phyloP scores from a whole-genome alignment of 2,113 vertebrate species.

The Gorsachius goisagi region DNA sequence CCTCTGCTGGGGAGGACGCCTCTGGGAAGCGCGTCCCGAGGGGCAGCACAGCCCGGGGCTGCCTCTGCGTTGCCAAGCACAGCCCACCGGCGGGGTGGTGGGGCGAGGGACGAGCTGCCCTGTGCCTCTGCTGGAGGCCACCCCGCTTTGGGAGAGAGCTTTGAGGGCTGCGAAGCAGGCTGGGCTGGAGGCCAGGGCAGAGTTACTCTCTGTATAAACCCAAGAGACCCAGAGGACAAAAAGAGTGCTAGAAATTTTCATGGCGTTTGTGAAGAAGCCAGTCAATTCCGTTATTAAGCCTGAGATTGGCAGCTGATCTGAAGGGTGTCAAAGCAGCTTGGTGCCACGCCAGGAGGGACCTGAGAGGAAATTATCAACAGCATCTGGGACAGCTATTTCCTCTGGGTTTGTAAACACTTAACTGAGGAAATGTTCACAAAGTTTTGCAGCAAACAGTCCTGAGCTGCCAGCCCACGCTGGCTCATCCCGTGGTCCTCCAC shows the following conservation, averaged over 20 bases:
- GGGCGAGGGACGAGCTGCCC: not conserved
- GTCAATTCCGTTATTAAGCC: not conserved
- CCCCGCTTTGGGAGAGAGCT: not conserved
- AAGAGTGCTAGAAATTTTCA: not conserved
- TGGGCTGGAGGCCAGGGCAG: not conserved
- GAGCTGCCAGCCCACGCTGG: not conserved
- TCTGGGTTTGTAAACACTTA: not conserved
- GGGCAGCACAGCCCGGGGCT: not conserved
- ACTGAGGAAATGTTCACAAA: not conserved
- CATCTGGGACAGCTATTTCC: constrained; percentile 21
- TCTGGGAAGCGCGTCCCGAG: not conserved
- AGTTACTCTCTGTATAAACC: not conserved
- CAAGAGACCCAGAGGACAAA: not conserved
- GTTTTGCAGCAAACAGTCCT: not conserved
- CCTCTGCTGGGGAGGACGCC: not conserved
- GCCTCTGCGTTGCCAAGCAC: not conserved
- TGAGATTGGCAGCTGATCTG: not conserved
- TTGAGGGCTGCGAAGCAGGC: not conserved
- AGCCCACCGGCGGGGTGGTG: not conserved
- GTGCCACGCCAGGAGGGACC: not conserved
- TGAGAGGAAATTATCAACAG: constrained; percentile 20
- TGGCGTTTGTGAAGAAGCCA: not conserved
- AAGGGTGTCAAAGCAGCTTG: not conserved
- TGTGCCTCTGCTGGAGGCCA: not conserved
- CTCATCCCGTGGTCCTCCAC: not conserved